Evolutionary conservation across 2,888 invertebrate genomes (phyloP), one percentile per base, ranked within the genome.

Genomic region (Tortrix viridana): DNA sequence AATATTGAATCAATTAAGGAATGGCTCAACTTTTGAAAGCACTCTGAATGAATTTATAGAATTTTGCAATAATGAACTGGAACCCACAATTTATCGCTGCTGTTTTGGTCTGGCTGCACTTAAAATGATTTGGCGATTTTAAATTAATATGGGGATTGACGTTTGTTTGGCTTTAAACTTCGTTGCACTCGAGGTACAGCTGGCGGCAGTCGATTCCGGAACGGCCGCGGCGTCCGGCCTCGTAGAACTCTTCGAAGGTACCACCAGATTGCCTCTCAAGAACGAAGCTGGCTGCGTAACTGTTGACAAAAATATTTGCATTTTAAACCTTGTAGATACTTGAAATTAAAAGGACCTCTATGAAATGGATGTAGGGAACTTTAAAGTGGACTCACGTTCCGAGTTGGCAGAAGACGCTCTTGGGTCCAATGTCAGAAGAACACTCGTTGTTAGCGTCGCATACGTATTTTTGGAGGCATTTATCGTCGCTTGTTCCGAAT

Each of bases 361-460:
- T 32, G 32, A 22, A 4, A 4, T n/a, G 16, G n/a, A 1, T 5
- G 5, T n/a, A 5, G 1, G 7, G 32, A 14, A 38, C 7, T 14
- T 47, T 49, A 5, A 46, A 58, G 5, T 37, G 14, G 41, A 95
- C 97, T 96, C 91, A 98, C 97, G 97, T 96, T 95, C 97, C 97
- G 75, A 98, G 93, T 88, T 98, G 97, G 80, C 98, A 98, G 94
- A 97, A 97, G 74, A 98, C 95, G 76, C 96, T 96, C 92, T 95
- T 93, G 88, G 96, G 93, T 87, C 95, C 95, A 69, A 95, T 95
- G 81, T 97, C 97, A 54, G 94, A 93, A 26, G 96, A 94, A 85
- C 98, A 98, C 78, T 98, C 97, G 55, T 94, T 95, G 85, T 97
- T 97, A 22, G 98, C 98, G 75, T 98, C 97, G 81, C 98, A 98